These are phyloP conservation scores for Hydrozoanthus gracilis DNA, from an alignment of 92 coral and sea anemone genomes.

Conservation along the genomic window DNA sequence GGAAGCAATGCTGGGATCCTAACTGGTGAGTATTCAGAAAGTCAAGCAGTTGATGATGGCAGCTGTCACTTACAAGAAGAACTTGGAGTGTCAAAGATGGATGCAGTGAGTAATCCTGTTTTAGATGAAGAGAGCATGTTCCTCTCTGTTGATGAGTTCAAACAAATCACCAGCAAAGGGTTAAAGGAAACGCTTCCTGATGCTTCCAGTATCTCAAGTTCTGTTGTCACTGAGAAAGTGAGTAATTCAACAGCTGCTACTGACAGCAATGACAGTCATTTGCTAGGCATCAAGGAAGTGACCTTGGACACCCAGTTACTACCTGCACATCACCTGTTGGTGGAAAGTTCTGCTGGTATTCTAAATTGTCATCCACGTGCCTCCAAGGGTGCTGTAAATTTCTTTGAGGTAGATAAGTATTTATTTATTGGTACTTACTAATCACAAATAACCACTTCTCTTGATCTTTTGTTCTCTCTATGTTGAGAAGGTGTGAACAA, in stretches of 20 bases:
- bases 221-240: conserved; percentile 36
- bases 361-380: conserved; percentile 60
- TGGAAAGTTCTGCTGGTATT: conserved; percentile 72
- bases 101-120: conserved; percentile 6
- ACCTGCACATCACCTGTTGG: conserved; percentile 57
- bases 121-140: conserved; percentile 83
- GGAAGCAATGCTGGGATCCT: neutral
- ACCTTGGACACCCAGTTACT: conserved; percentile 42
- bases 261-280: conserved; percentile 71
- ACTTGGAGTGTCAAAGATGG: neutral
- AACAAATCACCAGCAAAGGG: conserved; percentile 53
- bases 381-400: conserved; percentile 25
- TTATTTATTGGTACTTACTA: neutral
- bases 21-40: conserved; percentile 11
- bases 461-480: neutral
- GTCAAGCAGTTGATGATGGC: conserved; percentile 31
- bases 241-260: conserved; percentile 63
- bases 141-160: conserved; percentile 77
- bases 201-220: neutral
- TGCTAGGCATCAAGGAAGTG: conserved; percentile 2
- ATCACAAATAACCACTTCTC: neutral
- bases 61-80: conserved; percentile 41
- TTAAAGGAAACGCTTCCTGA: neutral
- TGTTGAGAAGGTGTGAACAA: too few relatives aligned
- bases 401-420: conserved; percentile 25